Evolutionary conservation across 2,888 invertebrate genomes (phyloP), one percentile per base, ranked within the genome.

Genomic region (Dasypogon diadema): DNA sequence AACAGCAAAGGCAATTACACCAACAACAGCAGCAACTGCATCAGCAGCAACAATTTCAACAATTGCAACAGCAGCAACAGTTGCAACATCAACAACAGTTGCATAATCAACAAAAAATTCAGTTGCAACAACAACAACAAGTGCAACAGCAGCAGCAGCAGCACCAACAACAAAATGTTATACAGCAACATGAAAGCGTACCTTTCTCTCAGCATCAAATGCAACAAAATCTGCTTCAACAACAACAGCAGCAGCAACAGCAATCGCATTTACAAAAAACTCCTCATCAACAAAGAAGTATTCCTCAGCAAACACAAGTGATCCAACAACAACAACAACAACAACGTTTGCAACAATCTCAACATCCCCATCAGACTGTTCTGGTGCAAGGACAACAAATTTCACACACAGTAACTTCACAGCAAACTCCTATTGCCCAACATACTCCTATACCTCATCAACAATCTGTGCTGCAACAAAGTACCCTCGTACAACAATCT

Each of bases 261-360:
- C 79, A 78, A 42, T 77, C 76, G 42, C 74, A 74, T 16, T n/a
- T 56, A 42, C 63, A 74, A 37, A 68, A 75, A 34, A 14, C 51
- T 4, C 18, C 18, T 21, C 18, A 55, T 2, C 48, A 75, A 14
- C 76, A 78, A 74, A 78, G 89, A 87, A 88, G 87, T 86, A 80
- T 87, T 89, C 87, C 46, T 12, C 65, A 65, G 24, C 14, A 21
- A 24, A 21, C 48, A 10, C 65, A 46, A 46, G 24, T 87, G 6
- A 54, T 21, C n/a, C 18, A 34, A 12, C 26, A 34, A 24, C 14
- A 34, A 46, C 54, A 54, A 4, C 54, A 54, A 21, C 80, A 87
- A 88, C 81, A 84, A 88, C 78, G 8, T 42, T 6, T 30, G 4
- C 65, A 65, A 46, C 6, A 12, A 22, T 34, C 48, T 10, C 10